phyloP scores from a whole-genome alignment of 2,797 vertebrate species.

The Sebastes vulpes region DNA sequence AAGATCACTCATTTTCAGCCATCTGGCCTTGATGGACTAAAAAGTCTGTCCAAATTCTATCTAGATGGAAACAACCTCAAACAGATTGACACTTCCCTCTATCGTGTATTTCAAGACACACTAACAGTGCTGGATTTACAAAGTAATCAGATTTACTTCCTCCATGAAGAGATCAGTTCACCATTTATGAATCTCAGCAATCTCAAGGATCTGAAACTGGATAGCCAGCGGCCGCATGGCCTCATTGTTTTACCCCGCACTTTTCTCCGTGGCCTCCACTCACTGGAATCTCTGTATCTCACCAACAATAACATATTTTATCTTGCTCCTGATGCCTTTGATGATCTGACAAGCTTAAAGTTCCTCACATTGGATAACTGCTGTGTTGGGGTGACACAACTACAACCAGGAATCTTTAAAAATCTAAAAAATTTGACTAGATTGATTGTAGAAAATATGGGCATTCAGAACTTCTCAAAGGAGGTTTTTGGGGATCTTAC shows the following conservation, averaged over 20 bases:
- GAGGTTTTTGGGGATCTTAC: conserved; percentile 89
- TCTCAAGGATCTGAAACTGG: conserved; percentile 85
- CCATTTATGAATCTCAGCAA: conserved; percentile 86
- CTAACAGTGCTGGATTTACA: conserved; percentile 84
- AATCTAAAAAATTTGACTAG: conserved; percentile 81
- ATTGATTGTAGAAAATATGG: conserved; percentile 87
- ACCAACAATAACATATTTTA: conserved; percentile 82
- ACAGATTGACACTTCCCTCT: conserved; percentile 64
- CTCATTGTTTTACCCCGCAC: conserved; percentile 75
- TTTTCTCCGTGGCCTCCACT: conserved; percentile 84
- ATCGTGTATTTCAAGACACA: conserved; percentile 75
- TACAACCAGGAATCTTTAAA: conserved; percentile 88
- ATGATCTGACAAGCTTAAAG: conserved; percentile 83
- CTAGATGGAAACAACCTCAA: conserved; percentile 88
- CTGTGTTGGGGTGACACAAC: conserved; percentile 81
- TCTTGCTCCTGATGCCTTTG: conserved; percentile 80
- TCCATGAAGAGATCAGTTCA: conserved; percentile 45
- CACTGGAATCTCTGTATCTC: conserved; percentile 79
- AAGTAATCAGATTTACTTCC: conserved; percentile 78
- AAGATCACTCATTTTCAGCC: conserved; percentile 80
- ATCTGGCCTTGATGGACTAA: conserved; percentile 82
- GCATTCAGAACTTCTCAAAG: conserved; percentile 83
- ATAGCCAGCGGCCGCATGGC: conserved; percentile 81
- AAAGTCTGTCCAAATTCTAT: conserved; percentile 83
- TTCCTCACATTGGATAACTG: conserved; percentile 84